A percentile compares a stretch with the other conserved stretches of the same genome.
These are phyloP conservation scores for Oryzias dopingdopingensis DNA, from an alignment of 2,797 vertebrate species.

Conservation along the genomic window DNA sequence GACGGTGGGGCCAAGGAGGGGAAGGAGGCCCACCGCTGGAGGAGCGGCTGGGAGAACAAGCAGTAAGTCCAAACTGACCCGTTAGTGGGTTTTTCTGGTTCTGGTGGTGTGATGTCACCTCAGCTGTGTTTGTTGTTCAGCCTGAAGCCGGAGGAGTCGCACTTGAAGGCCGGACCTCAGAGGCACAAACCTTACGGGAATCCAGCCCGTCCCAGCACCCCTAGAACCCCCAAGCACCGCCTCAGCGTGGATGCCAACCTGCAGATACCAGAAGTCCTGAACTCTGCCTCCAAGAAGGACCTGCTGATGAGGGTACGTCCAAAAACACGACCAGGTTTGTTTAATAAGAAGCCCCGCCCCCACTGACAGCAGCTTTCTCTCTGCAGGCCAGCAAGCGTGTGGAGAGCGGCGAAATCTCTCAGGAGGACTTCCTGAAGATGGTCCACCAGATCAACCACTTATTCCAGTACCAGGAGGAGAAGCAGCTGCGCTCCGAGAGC, in stretches of 20 bases:
- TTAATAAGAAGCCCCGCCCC: not conserved
- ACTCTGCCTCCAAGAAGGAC: conserved; percentile 91
- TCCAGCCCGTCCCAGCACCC: conserved; percentile 81
- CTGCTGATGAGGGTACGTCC: conserved; percentile 86
- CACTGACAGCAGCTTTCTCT: not conserved
- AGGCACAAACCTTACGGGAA: conserved; percentile 84
- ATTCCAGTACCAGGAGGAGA: conserved; percentile 97
- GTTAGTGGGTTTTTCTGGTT: too few relatives aligned
- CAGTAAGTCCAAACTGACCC: conserved; percentile 73
- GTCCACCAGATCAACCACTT: conserved; percentile 94
- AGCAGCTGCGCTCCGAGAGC: conserved; percentile 81
- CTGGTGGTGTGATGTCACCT: too few relatives aligned
- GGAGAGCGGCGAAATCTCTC: conserved; percentile 89
- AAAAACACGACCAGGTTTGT: not conserved
- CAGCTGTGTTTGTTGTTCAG: conserved; percentile 54
- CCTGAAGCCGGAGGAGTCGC: conserved; percentile 79
- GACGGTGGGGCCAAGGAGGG: conserved; percentile 79
- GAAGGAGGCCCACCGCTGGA: conserved; percentile 87
- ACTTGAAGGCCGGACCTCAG: conserved; percentile 79
- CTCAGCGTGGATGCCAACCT: conserved; percentile 95
- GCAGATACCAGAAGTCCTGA: conserved; percentile 93
- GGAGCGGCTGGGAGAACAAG: conserved; percentile 94
- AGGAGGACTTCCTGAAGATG: conserved; percentile 92
- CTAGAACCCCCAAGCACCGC: conserved; percentile 87
- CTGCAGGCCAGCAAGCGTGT: conserved; percentile 87